Conservation (phyloP, 2,113 vertebrate genomes). For the Centrocercus urophasianus region DNA sequence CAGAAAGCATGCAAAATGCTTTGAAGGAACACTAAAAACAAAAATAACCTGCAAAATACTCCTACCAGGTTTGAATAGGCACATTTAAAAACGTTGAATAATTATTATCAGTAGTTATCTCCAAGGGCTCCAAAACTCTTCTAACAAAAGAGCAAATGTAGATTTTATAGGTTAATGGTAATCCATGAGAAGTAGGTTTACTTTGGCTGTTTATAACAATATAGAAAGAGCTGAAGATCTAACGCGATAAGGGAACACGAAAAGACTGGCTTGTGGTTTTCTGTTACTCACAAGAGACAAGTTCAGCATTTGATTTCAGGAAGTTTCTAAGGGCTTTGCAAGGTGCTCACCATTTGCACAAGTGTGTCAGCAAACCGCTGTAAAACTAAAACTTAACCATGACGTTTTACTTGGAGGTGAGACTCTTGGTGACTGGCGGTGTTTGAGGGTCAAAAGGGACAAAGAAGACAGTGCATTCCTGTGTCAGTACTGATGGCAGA, state of each 20-base stretch:
- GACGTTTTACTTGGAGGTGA: neutral
- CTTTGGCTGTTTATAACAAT: neutral
- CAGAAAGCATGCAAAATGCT: neutral
- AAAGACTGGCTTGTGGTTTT: neutral
- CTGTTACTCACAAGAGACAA: neutral
- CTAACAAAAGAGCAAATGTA: neutral
- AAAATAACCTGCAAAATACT: neutral
- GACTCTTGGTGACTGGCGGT: neutral
- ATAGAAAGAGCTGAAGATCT: neutral
- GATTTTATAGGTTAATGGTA: neutral
- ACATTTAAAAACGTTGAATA: conserved; percentile 15
- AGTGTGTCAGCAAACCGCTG: neutral
- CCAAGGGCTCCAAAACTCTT: neutral
- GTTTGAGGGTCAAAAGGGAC: neutral
- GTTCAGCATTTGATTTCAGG: conserved; percentile 30
- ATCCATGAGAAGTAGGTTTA: conserved; percentile 26
- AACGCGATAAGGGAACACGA: conserved; percentile 10
- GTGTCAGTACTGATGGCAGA: neutral
- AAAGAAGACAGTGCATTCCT: neutral
- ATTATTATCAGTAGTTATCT: neutral
- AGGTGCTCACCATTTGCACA: neutral
- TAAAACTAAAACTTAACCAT: neutral
- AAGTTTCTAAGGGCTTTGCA: neutral
- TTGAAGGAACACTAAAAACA: neutral
- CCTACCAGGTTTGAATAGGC: conserved; percentile 20